Percentiles rank a stretch among this genome's conserved stretches.
phyloP scores from a whole-genome alignment of 2,113 vertebrate species.

The Syngnathus typhle region DNA sequence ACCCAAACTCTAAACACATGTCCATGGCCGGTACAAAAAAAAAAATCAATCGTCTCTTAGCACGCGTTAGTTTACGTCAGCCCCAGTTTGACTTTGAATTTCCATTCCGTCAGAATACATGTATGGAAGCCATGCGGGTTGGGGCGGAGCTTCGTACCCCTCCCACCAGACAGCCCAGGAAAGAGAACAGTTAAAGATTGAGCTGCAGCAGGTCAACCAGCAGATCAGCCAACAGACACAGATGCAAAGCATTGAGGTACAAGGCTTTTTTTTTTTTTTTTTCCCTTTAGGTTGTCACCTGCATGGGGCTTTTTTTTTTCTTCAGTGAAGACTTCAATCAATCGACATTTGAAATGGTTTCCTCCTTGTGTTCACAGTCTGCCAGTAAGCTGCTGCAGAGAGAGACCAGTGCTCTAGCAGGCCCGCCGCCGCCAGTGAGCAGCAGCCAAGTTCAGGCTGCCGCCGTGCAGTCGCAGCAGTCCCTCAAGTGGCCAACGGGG shows the following conservation, averaged over 20 bases:
- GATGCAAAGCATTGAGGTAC: conserved; percentile 84
- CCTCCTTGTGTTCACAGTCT: conserved; percentile 61
- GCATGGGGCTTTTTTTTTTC: background rate
- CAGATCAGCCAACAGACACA: conserved; percentile 97
- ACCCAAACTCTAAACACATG: conserved; percentile 81
- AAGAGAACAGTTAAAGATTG: conserved; percentile 90
- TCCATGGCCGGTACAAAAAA: conserved; percentile 78
- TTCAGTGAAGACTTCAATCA: background rate
- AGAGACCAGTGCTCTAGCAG: conserved; percentile 77
- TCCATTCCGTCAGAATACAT: conserved; percentile 75
- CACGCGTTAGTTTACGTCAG: background rate
- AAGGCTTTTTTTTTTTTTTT: no score
- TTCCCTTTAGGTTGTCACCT: background rate
- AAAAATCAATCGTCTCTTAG: no score
- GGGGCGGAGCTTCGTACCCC: conserved; percentile 82
- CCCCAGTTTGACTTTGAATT: background rate
- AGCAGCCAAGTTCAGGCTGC: conserved; percentile 60
- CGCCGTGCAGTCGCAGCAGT: conserved; percentile 47
- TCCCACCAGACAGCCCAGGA: conserved; percentile 82
- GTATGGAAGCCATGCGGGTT: conserved; percentile 82
- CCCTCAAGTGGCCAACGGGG: conserved; percentile 84
- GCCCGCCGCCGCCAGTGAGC: conserved; percentile 72
- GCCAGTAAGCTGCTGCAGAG: conserved; percentile 90
- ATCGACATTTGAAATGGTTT: background rate
- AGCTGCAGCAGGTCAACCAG: conserved; percentile 94